Percentiles rank a stretch among this genome's conserved stretches.
phyloP scores from a whole-genome alignment of 2,113 vertebrate genomes.

The Pampusana beccarii region DNA sequence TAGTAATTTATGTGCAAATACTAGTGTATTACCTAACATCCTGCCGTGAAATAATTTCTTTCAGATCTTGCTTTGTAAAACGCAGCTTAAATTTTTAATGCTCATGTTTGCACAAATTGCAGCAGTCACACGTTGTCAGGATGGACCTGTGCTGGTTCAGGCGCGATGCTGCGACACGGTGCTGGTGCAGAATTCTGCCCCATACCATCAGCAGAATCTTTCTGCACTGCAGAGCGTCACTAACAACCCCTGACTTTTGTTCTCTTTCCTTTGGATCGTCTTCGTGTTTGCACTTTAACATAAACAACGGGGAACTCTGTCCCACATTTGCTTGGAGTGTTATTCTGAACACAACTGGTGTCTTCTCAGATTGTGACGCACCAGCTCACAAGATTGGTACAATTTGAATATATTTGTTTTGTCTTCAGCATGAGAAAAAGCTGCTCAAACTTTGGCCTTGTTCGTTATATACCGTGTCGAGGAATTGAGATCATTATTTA shows the following conservation, averaged over 20 bases:
- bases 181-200: not conserved
- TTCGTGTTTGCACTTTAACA: not conserved
- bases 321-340: not conserved
- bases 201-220: not conserved
- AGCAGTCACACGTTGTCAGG: not conserved
- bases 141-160: not conserved
- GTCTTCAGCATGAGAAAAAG: not conserved
- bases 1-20: not conserved
- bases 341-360: not conserved
- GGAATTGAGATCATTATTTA: not conserved
- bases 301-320: not conserved
- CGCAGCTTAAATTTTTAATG: not conserved
- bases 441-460: not conserved
- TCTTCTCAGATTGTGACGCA: not conserved
- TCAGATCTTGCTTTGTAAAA: not conserved
- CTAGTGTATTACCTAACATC: not conserved
- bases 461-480: not conserved
- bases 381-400: not conserved
- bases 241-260: not conserved
- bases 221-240: not conserved
- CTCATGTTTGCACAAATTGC: not conserved
- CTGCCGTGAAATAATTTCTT: not conserved
- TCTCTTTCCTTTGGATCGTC: not conserved
- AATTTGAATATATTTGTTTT: not conserved
- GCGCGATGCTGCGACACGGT: no score